phyloP scores from a whole-genome alignment of 2,888 invertebrate species.

The Drosophila niveifrons region DNA sequence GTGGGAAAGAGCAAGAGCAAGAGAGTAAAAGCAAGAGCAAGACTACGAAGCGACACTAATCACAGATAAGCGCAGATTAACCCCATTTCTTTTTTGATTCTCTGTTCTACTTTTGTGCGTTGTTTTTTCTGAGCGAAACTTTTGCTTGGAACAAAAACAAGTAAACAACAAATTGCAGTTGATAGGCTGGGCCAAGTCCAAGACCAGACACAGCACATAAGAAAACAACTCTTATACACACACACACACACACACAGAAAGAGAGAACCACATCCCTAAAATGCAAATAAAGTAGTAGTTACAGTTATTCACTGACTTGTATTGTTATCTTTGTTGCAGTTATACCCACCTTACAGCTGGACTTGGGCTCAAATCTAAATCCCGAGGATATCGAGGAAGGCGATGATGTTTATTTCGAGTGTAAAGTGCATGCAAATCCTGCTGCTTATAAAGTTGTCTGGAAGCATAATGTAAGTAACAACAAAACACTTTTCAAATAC shows the following conservation, averaged over 20 bases:
- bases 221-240: slow-evolving; percentile 36
- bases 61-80: slow-evolving; percentile 81
- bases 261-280: not conserved
- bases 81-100: slow-evolving; percentile 58
- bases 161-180: slow-evolving; percentile 58
- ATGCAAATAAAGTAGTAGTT: slow-evolving; percentile 3
- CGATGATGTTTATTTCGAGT: slow-evolving; percentile 93
- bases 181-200: slow-evolving; percentile 49
- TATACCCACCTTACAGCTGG: slow-evolving; percentile 89
- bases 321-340: slow-evolving; percentile 84
- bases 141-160: slow-evolving; percentile 19
- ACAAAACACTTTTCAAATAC: slow-evolving; percentile 35
- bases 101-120: slow-evolving; percentile 19
- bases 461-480: slow-evolving; percentile 91
- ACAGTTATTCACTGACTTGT: slow-evolving; percentile 26
- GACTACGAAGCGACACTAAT: slow-evolving; percentile 77
- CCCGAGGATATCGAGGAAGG: slow-evolving; percentile 93
- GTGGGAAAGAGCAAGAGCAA: slow-evolving; percentile 11
- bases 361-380: slow-evolving; percentile 91
- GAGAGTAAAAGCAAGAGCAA: slow-evolving; percentile 5
- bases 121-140: slow-evolving; percentile 30
- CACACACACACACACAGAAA: slow-evolving; percentile 17
- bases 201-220: slow-evolving; percentile 28
- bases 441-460: slow-evolving; percentile 92
- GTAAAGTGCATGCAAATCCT: slow-evolving; percentile 92